Evolutionary conservation across 2,797 vertebrate genomes (phyloP).

Genomic region (Argyrosomus regius): DNA sequence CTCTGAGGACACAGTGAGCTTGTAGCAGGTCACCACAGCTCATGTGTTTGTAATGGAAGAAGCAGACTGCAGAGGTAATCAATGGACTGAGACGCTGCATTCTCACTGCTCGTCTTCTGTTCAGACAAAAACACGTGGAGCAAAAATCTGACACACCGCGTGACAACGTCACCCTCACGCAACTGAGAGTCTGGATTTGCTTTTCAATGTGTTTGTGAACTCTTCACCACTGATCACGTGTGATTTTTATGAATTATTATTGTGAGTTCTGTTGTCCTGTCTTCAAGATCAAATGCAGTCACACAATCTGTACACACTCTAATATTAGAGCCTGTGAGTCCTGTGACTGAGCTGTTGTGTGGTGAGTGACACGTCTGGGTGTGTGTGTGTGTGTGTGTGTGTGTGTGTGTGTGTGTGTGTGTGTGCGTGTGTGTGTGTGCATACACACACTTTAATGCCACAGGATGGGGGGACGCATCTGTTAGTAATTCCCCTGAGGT

Average conservation of each 20-base stretch:
- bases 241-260: not conserved
- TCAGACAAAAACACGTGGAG: not conserved
- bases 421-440: not conserved
- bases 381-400: conserved; percentile 4
- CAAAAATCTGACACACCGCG: conserved; percentile 28
- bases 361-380: conserved; percentile 14
- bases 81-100: conserved; percentile 30
- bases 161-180: not conserved
- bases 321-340: conserved; percentile 70
- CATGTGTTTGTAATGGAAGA: conserved; percentile 2
- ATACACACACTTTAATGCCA: conserved; percentile 44
- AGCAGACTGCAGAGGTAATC: conserved; percentile 50
- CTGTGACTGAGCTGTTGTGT: conserved; percentile 60
- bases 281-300: not conserved
- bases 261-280: conserved; percentile 11
- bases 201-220: not conserved
- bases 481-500: conserved; percentile 56
- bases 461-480: conserved; percentile 53
- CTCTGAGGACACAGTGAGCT: conserved; percentile 16
- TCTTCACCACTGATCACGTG: not conserved
- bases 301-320: conserved; percentile 21
- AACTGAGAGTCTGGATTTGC: not conserved
- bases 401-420: not conserved
- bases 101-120: conserved; percentile 11
- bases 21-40: not conserved